Base-by-base conservation (phyloP, 2,113 vertebrate genomes). In the Taxidea taxus region DNA sequence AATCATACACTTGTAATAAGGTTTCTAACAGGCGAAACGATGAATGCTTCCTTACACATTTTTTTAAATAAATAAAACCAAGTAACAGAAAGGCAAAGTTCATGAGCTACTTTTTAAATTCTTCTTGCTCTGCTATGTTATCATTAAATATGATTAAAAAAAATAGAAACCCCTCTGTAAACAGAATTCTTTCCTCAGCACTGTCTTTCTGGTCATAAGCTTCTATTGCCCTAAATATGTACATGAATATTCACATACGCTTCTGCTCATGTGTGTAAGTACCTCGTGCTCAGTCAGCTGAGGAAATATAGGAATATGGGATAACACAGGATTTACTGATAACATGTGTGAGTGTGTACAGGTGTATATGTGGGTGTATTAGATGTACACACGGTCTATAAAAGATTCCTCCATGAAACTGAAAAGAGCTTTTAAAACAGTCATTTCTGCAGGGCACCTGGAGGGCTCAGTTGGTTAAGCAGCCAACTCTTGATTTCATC, bases 211-310 rank as follows among this genome's bases (percentile, higher is more conserved):
- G 51, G 6, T 44, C 31, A 39, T 21, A 82, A 16, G 42, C 42
- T 72, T 68, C 10, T 13, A 16, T 85, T 42, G n/a, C 3, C 51
- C 49, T 60, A 31, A 66, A 54, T 58, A 7, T 25, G 42, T 7
- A 39, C 29, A 29, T 20, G 10, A 13, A 29, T 58, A 51, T 6
- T 25, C 27, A 13, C 9, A 2, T 31, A 16, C 37, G 16, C 60
- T 10, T 27, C 58, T 25, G 58, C 23, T 7, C 6, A 1, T 20
- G 3, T 54, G 51, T n/a, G 39, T 20, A 13, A 6, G 16, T 39
- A 94, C 89, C 98, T 95, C 95, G 92, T 93, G 95, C 96, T 97
- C 94, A 81, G 91, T 74, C 96, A 95, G 90, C 82, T 93, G 72
- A 97, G 92, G 91, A 91, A 83, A 72, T 64, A 39, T 1, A 60